Base-by-base conservation (phyloP, 2,888 invertebrate genomes). In the Drosophila ezoana region DNA sequence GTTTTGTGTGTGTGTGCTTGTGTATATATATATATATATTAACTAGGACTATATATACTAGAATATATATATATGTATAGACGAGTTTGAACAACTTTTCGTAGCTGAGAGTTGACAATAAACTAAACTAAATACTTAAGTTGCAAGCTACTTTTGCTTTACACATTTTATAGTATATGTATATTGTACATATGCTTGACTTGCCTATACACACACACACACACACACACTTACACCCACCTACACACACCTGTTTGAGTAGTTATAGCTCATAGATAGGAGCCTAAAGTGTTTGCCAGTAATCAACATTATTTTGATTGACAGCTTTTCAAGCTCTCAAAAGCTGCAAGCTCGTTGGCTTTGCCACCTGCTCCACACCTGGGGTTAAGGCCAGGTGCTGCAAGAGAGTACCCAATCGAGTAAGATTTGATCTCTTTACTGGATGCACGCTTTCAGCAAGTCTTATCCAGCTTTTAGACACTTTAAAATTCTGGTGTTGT, bases 51-150 rank as follows among this genome's bases (percentile, higher is more conserved):
- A 56, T 52, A 16, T 51, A 44, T 63, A 43, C 23, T 64, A 51
- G 43, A 44, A 47, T 67, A 53, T 68, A 47, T 41, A 64, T 66
- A 11, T 47, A 60, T 63, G 10, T 60, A 43, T 44, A 63, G 61
- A 61, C 63, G 63, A 71, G 63, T 64, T 69, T 62, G 64, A 70
- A 73, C 70, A 72, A 63, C 68, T 70, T 67, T 59, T 57, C 54
- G 40, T 52, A 68, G 61, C 44, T 73, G 70, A 59, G 62, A 78
- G 59, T 65, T 76, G 72, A 76, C 70, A 58, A 64, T 69, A 65
- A 66, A 77, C 63, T 74, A 72, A 79, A 61, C 75, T 79, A 79
- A 77, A 79, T 81, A 80, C 77, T 81, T 81, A 81, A 67, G 76
- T 76, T 73, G 71, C 67, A 73, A 84, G 53, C 60, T 44, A 18